phyloP scores from a whole-genome alignment of 2,113 vertebrate genomes.

The Sceloporus tristichus region DNA sequence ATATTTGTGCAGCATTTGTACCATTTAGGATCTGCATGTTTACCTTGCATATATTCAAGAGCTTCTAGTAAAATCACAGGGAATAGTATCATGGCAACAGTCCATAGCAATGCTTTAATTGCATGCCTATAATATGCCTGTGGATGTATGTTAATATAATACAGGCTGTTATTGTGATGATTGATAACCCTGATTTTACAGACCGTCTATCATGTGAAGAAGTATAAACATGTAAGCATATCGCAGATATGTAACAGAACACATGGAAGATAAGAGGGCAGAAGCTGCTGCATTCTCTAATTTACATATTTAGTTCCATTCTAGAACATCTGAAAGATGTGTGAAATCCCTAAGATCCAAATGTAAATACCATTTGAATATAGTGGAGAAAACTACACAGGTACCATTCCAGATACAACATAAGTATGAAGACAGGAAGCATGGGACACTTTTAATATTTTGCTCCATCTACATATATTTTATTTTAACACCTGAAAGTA shows the following conservation, averaged over 20 bases:
- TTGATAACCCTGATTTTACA: not conserved
- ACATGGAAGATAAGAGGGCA: too few species aligned
- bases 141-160: not conserved
- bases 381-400: not conserved
- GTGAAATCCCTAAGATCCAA: too few species aligned
- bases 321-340: too few species aligned
- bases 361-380: not conserved
- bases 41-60: not conserved
- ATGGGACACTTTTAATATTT: not conserved
- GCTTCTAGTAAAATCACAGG: not conserved
- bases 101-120: not conserved
- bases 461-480: not conserved
- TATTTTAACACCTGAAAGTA: not conserved
- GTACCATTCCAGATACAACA: not conserved
- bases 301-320: too few species aligned
- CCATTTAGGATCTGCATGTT: not conserved
- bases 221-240: not conserved
- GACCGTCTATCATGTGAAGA: not conserved
- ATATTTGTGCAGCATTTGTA: not conserved
- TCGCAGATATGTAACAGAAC: too few species aligned
- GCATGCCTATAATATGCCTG: not conserved
- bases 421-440: not conserved
- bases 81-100: not conserved
- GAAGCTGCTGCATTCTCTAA: too few species aligned
- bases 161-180: too few species aligned